Percentiles rank a stretch among this genome's conserved stretches.
These are phyloP conservation scores for Halcyon badia DNA, from an alignment of 2,797 vertebrate species.

Conservation along the genomic window DNA sequence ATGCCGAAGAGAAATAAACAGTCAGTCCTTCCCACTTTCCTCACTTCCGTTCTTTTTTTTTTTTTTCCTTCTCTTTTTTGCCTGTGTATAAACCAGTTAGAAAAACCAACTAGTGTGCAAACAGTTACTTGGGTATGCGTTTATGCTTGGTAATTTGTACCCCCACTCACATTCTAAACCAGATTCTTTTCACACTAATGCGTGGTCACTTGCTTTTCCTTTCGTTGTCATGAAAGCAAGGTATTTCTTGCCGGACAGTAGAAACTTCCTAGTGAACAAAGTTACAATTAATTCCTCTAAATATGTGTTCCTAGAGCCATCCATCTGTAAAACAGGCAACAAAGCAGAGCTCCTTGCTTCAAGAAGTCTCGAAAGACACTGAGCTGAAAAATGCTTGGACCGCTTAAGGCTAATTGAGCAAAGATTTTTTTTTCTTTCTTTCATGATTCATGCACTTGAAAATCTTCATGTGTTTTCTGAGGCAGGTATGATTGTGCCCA, in stretches of 20 bases:
- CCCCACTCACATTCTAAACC: constrained; percentile 82
- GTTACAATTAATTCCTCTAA: constrained; percentile 46
- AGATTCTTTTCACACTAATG: constrained; percentile 76
- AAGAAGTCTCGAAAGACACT: neutral
- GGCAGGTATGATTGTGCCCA: neutral
- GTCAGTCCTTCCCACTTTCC: neutral
- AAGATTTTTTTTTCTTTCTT: neutral
- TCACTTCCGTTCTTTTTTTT: neutral
- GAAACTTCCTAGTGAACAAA: constrained; percentile 84
- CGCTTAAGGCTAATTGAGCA: neutral
- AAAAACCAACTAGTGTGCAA: constrained; percentile 14
- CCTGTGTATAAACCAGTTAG: neutral
- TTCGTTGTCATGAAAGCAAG: constrained; percentile 84
- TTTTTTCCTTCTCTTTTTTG: neutral
- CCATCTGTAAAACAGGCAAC: neutral
- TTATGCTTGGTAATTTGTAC: constrained; percentile 85
- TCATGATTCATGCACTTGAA: neutral
- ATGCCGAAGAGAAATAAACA: neutral
- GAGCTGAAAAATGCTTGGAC: neutral
- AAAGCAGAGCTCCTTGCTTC: neutral
- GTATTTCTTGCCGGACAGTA: constrained; percentile 80
- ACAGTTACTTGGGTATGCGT: constrained; percentile 84
- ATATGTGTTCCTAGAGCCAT: neutral
- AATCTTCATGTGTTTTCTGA: neutral
- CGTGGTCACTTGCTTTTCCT: constrained; percentile 77